Evolutionary conservation across 2,113 vertebrate genomes (phyloP), one percentile per base, ranked within the genome.

Genomic region (Ploceus nigricollis): DNA sequence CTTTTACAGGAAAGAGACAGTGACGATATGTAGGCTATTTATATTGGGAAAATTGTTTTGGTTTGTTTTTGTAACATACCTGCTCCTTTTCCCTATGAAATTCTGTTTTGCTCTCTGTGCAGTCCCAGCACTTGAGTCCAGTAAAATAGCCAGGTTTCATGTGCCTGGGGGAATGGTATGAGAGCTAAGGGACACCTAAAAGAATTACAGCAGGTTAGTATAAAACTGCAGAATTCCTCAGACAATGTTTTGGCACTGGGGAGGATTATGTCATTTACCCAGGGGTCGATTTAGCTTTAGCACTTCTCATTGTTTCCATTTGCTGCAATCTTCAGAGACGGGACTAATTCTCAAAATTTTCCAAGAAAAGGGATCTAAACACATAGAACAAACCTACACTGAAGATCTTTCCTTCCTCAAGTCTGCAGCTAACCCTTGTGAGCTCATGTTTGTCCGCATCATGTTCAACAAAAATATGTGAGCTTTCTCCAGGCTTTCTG

Each of bases 401-500:
- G 82, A 58, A 66, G 2, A 5, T 81, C 42, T 81, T 77, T 86
- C 37, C 37, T 51, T 86, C 51, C 54, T 92, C 22, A 64, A 68
- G 68, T 37, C 87, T 81, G 37, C 79, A 83, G 68, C 75, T 80
- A 95, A 44, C 44, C 20, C 77, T 78, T 66, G 37, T 22, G 51
- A 77, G 64, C 71, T 65, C 72, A 33, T 53, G 80, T 85, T 93
- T 86, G 82, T 8, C 7, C 0, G 2, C 82, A 47, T 77, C 89
- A 86, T 15, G 47, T 73, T 96, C 79, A 90, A 78, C 44, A 87
- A 86, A 94, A 97, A 90, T 83, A 81, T 66, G 75, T 64, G 88
- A 91, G 79, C 86, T 87, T 94, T 95, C 96, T 92, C 91, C 95
- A 91, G 94, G 86, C 87, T 95, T 98, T 97, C 90, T 81, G 97